Conservation (phyloP, 2,888 invertebrate species). For the Thymelicus lineola region DNA sequence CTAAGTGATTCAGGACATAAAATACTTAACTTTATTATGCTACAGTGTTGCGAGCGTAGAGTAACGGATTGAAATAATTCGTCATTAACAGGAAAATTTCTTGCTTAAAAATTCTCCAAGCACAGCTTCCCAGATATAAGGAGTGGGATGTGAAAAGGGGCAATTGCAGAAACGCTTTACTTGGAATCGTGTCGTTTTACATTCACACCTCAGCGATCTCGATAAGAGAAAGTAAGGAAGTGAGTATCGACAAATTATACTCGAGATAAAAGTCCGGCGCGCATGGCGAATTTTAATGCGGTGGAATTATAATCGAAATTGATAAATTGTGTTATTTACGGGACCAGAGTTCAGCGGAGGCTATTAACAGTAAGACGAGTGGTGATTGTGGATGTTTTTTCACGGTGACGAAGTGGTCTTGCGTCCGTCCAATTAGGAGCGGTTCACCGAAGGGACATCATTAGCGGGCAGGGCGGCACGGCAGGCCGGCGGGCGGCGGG, state of each 20-base stretch:
- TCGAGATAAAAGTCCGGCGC: slow-evolving; percentile 51
- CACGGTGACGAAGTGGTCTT: slow-evolving; percentile 63
- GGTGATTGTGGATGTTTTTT: slow-evolving; percentile 67
- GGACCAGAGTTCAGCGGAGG: slow-evolving; percentile 19
- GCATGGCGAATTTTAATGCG: slow-evolving; percentile 28
- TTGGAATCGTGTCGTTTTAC: slow-evolving; percentile 61
- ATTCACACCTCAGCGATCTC: slow-evolving; percentile 70
- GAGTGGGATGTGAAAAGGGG: slow-evolving; percentile 47
- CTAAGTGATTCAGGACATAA: background rate
- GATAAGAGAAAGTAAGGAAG: slow-evolving; percentile 62
- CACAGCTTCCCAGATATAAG: slow-evolving; percentile 18
- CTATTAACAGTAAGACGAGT: slow-evolving; percentile 62
- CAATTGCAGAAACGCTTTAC: slow-evolving; percentile 52
- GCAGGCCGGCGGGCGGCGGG: slow-evolving; percentile 40
- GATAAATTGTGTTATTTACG: slow-evolving; percentile 37
- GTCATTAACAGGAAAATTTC: slow-evolving; percentile 30
- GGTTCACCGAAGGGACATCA: slow-evolving; percentile 76
- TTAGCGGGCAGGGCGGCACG: slow-evolving; percentile 65
- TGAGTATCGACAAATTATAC: slow-evolving; percentile 63
- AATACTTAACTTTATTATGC: background rate
- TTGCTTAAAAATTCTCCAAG: slow-evolving; percentile 28
- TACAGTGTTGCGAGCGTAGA: background rate
- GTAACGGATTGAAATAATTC: slow-evolving; percentile 24
- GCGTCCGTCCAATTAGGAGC: slow-evolving; percentile 79
- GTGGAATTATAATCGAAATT: slow-evolving; percentile 32